Percentiles rank a stretch among this genome's conserved stretches.
These are phyloP conservation scores for Dendrolimus kikuchii DNA, from an alignment of 1,140 invertebrate species.

Conservation along the genomic window DNA sequence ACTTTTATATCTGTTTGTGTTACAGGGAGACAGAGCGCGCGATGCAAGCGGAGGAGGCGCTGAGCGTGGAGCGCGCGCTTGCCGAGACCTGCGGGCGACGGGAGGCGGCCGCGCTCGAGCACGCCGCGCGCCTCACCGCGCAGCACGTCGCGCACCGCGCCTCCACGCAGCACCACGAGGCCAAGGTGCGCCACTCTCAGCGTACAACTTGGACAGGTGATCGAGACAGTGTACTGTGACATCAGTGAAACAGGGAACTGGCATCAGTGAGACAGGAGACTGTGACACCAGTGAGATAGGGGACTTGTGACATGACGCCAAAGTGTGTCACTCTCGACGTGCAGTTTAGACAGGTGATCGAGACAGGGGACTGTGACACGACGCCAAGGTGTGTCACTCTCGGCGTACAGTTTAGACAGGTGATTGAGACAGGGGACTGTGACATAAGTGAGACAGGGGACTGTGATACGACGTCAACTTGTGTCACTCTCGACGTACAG, in stretches of 20 bases:
- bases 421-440: not conserved
- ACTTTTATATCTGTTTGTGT: no score
- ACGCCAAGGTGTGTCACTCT: conserved; percentile 20
- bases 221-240: not conserved
- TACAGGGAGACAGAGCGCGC: conserved; percentile 45
- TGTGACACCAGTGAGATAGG: no score
- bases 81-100: conserved; percentile 46
- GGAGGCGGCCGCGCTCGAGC: conserved; percentile 49
- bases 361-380: not conserved
- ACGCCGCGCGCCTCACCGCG: conserved; percentile 50
- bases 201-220: not conserved
- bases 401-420: not conserved
- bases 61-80: conserved; percentile 29
- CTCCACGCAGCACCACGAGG: conserved; percentile 15
- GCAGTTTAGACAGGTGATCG: not conserved
- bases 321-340: conserved; percentile 13
- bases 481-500: no score
- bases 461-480: no score
- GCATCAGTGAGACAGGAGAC: not conserved
- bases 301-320: conserved; percentile 12
- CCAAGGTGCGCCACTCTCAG: conserved; percentile 18
- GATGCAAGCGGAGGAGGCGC: conserved; percentile 31
- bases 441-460: not conserved
- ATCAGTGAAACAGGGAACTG: not conserved
- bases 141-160: conserved; percentile 34